Evolutionary conservation across 2,113 vertebrate genomes (phyloP).

Genomic region (Dipodomys stephensi): DNA sequence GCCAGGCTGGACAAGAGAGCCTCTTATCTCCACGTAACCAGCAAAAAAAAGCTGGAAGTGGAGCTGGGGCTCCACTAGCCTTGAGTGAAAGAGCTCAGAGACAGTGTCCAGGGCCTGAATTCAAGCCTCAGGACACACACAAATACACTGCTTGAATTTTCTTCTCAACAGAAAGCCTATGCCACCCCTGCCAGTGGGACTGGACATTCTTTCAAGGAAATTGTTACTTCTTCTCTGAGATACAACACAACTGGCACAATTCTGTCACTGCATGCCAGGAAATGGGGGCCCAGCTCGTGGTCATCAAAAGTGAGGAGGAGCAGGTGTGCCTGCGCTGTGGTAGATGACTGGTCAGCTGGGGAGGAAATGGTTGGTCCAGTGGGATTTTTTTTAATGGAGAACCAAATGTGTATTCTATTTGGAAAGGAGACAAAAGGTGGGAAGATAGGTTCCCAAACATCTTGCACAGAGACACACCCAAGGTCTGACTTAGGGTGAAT

Average conservation of each 20-base stretch:
- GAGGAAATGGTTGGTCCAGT: no score
- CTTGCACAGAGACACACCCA: not conserved
- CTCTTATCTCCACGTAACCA: no score
- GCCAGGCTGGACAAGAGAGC: no score
- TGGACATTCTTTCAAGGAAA: not conserved
- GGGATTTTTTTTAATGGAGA: not conserved
- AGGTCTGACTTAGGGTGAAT: not conserved
- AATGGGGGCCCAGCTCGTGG: not conserved
- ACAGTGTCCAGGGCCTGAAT: no score
- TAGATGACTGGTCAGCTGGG: no score
- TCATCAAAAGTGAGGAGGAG: not conserved
- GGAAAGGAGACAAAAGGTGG: not conserved
- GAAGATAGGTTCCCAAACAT: not conserved
- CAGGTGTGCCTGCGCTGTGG: not conserved
- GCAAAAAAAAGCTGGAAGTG: no score
- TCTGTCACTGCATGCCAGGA: not conserved
- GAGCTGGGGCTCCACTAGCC: no score
- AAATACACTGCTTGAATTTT: no score
- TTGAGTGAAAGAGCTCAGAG: no score
- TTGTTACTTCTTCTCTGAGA: not conserved
- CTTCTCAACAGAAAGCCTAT: not conserved
- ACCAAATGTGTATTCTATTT: no score
- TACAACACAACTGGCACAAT: not conserved
- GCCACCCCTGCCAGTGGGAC: not conserved
- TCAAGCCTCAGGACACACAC: no score